Base-by-base conservation (phyloP, 2,888 invertebrate genomes). In the Agrotis clavis region DNA sequence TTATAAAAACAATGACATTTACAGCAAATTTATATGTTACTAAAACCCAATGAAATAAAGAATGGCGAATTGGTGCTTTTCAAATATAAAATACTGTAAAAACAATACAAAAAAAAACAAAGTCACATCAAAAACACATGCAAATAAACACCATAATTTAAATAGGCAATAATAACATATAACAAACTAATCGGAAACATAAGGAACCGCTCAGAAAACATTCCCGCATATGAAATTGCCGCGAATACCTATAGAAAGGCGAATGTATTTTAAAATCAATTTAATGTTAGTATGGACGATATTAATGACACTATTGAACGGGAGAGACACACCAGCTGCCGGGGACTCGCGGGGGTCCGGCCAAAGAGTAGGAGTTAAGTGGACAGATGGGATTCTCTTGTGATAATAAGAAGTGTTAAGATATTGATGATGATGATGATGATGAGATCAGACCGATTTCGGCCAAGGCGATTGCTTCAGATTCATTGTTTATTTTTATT, bases 271-370 rank as follows among this genome's bases (percentile, higher is more conserved):
- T 83, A 82, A 84, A 86, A 87, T 86, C 87, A 84, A 84, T 85
- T 86, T 87, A 82, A 80, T 84, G 82, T 81, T 79, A 81, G 79
- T 82, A 85, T 78, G 78, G 76, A 65, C 72, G 83, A 89, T 90
- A 92, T 92, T 92, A 90, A 92, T 92, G 90, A 89, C 83, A 80
- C 86, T 86, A 91, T 88, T 91, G 90, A 92, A 85, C 85, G 86
- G 84, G 78, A 71, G 84, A 82, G 91, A 91, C 90, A 84, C 80
- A 81, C 83, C 89, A 89, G 90, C 90, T 91, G 92, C 91, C 87
- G 89, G 83, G 57, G 81, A 87, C 82, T 89, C 89, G 89, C 89
- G 91, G 92, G 91, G 92, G 91, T 90, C 85, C 89, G 48, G 45
- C 2, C 87, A 87, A 74, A 88, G 89, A 90, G 6, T 64, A 77